Evolutionary conservation across 2,113 vertebrate genomes (phyloP), one percentile per base, ranked within the genome.

Genomic region (Meles meles): DNA sequence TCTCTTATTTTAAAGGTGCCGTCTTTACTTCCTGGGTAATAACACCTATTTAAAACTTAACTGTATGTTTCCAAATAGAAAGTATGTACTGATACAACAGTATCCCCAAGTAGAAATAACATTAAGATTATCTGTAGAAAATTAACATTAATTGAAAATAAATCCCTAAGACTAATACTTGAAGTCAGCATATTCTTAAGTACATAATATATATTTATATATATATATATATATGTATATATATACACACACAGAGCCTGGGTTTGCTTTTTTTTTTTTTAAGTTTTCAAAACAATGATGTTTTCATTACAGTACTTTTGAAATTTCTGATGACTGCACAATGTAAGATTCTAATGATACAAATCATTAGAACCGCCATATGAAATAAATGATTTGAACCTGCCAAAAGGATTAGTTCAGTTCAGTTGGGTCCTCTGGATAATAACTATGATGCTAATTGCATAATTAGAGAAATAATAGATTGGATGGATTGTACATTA

Each of bases 81-180:
- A 94, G 83, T 93, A 97, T 83, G 57, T 95, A 57, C 72, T 63
- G 39, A 89, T 85, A 83, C 31, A 86, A 92, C 79, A 91, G 34
- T 96, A 93, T 81, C 49, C 23, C 49, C 82, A 83, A 94, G 84
- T 96, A 88, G 77, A 93, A 93, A 94, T 84, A 47, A 95, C 74
- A 71, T 69, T 84, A 55, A 95, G 69, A 71, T 69, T 94, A 98
- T 65, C 93, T 93, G 67, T 91, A 96, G 79, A 94, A 98, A 96
- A 98, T 93, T 34, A 97, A 94, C 85, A 94, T 67, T 96, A 95
- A 97, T 79, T 94, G 88, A 98, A 98, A 97, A 98, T 94, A 96
- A 98, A 97, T 97, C n/a, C 88, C 55, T 96, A 98, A 94, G 90
- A 95, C 85, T 94, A 97, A 91, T 88, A 93, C 94, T 88, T 90